These are phyloP conservation scores for Actenoides lindsayi DNA, from an alignment of 2,113 vertebrate species.

Conservation along the genomic window DNA sequence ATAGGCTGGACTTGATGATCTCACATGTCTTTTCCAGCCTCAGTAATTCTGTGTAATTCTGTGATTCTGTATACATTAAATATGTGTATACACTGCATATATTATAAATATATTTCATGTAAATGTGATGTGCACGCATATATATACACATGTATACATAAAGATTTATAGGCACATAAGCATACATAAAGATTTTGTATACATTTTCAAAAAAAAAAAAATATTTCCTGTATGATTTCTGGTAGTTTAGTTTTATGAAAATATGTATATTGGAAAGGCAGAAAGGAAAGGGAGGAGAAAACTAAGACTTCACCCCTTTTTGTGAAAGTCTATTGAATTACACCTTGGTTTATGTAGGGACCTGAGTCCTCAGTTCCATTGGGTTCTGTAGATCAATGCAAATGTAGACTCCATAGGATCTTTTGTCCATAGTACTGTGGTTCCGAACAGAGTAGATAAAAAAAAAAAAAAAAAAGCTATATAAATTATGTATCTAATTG, in stretches of 20 bases:
- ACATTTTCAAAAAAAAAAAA: not conserved
- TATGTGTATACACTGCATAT: fast-evolving
- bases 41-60: too few species aligned
- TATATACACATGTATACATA: not conserved
- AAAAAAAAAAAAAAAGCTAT: not conserved
- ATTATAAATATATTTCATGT: not conserved
- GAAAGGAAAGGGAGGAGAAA: not conserved
- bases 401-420: not conserved
- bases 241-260: not conserved
- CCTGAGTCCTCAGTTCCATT: not conserved
- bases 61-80: not conserved
- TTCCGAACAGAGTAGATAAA: not conserved
- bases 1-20: too few species aligned
- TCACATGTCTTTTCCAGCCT: too few species aligned
- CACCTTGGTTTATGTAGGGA: fast-evolving
- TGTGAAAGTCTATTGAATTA: not conserved
- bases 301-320: not conserved
- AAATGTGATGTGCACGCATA: not conserved
- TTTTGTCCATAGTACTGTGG: not conserved
- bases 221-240: not conserved
- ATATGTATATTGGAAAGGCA: not conserved
- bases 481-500: not conserved
- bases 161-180: not conserved
- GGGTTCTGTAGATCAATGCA: not conserved
- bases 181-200: fast-evolving